These are phyloP conservation scores for Melanargia galathea DNA, from an alignment of 2,888 invertebrate species.

Conservation along the genomic window DNA sequence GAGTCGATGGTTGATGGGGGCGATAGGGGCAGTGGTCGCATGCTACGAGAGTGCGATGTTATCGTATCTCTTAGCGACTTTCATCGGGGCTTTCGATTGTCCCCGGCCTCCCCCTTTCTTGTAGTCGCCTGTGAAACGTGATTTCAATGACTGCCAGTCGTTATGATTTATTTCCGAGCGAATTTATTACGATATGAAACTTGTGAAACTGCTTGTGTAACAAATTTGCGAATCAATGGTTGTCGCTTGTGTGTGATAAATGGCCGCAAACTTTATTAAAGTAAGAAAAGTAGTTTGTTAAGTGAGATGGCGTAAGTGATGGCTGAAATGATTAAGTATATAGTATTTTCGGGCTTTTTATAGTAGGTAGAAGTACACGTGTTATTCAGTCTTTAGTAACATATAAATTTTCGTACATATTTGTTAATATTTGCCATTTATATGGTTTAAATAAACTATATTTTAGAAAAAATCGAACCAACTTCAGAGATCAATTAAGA, in stretches of 20 bases:
- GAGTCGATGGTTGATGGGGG: constrained; percentile 78
- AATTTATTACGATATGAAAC: constrained; percentile 52
- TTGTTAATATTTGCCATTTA: no score
- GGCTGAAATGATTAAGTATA: no score
- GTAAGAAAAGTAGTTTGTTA: constrained; percentile 26
- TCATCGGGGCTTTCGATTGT: constrained; percentile 76
- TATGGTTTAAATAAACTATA: no score
- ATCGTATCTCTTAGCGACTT: constrained; percentile 78
- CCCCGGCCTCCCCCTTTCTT: constrained; percentile 56
- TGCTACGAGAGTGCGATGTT: constrained; percentile 71
- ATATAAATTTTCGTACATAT: no score
- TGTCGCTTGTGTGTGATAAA: constrained; percentile 48
- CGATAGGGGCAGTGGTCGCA: constrained; percentile 79
- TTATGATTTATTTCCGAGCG: constrained; percentile 66
- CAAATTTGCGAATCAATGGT: constrained; percentile 47
- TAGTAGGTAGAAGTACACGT: no score
- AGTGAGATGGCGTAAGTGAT: neutral
- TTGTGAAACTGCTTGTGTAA: constrained; percentile 56
- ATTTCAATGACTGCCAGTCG: constrained; percentile 66
- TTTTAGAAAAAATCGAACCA: no score
- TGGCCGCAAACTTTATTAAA: constrained; percentile 43
- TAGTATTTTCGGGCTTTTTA: no score
- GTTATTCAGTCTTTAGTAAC: no score
- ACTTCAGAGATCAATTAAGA: no score
- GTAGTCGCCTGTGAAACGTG: constrained; percentile 63